Percentiles rank a stretch among this genome's conserved stretches.
Conservation (phyloP, 2,113 vertebrate species). For the Eonycteris spelaea region DNA sequence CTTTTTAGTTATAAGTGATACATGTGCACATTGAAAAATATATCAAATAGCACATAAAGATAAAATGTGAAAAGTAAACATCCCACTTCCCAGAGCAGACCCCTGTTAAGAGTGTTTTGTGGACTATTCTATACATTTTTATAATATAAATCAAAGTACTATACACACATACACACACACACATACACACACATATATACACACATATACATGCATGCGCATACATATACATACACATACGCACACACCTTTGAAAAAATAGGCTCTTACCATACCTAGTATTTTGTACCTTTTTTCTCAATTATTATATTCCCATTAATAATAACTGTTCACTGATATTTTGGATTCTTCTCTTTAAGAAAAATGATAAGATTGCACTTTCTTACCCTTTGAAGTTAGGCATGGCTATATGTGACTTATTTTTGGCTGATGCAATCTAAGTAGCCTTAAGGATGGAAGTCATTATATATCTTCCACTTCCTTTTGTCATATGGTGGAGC, state of each 20-base stretch:
- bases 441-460: background rate
- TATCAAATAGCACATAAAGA: background rate
- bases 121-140: background rate
- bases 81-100: background rate
- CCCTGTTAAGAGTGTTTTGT: background rate
- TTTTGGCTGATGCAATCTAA: background rate
- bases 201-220: background rate
- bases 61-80: background rate
- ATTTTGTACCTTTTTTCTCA: background rate
- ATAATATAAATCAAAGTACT: background rate
- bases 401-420: background rate
- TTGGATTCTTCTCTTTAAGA: background rate
- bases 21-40: background rate
- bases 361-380: background rate
- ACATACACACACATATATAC: background rate
- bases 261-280: background rate
- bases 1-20: background rate
- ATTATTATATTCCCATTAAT: background rate
- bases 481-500: background rate
- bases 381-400: background rate
- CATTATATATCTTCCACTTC: background rate
- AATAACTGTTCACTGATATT: background rate
- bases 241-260: background rate
- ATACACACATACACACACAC: background rate
- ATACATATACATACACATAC: background rate